Evolutionary conservation across 2,888 invertebrate species (phyloP).

Genomic region (Protonemura montana): DNA sequence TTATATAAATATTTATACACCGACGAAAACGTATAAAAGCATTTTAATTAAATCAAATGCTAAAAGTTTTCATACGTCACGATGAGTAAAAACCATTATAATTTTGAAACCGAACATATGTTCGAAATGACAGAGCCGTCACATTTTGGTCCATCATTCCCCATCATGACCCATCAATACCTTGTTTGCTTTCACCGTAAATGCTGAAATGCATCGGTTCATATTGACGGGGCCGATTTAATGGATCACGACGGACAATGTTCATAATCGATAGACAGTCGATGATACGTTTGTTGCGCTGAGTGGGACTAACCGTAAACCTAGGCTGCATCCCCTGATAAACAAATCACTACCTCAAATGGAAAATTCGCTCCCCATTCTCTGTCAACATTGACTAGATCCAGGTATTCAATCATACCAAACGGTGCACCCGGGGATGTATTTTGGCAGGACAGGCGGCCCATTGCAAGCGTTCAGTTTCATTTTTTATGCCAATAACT

Average conservation of each 20-base stretch:
- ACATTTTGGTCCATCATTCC: neutral
- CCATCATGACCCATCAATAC: neutral
- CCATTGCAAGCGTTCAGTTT: neutral
- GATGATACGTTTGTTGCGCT: neutral
- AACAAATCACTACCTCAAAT: neutral
- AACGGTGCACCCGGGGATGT: neutral
- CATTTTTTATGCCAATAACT: neutral
- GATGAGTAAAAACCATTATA: neutral
- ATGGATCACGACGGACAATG: neutral
- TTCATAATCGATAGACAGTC: neutral
- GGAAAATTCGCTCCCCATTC: constrained; percentile 7
- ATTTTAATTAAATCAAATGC: neutral
- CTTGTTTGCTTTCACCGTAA: neutral
- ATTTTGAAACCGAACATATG: neutral
- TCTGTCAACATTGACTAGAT: constrained; percentile 7
- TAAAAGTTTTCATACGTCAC: neutral
- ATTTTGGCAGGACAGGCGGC: neutral
- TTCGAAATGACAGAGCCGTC: neutral
- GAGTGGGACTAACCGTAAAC: neutral
- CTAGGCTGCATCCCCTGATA: constrained; percentile 2
- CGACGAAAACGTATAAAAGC: no score
- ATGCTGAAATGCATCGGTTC: neutral
- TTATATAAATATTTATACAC: no score
- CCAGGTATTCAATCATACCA: neutral
- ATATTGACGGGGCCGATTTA: constrained; percentile 2